These are phyloP conservation scores for Eilema sororculum DNA, from an alignment of 2,888 invertebrate genomes.

Conservation along the genomic window DNA sequence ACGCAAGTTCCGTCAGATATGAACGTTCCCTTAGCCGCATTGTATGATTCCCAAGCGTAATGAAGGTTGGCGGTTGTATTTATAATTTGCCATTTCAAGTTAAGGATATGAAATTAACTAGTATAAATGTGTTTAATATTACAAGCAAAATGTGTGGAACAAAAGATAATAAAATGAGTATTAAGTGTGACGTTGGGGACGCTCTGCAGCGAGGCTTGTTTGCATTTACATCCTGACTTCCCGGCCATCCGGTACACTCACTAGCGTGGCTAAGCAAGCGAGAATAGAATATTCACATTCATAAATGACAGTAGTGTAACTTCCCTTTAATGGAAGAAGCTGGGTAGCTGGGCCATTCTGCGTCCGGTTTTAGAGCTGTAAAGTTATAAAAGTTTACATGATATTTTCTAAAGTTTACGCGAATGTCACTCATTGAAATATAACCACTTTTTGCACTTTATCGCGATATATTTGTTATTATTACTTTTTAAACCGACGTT, in stretches of 20 bases:
- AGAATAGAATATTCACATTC: slow-evolving; percentile 2
- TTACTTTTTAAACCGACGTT: too few relatives aligned
- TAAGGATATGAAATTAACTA: background rate
- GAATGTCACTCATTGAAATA: too few relatives aligned
- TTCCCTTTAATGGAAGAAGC: background rate
- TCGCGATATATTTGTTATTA: too few relatives aligned
- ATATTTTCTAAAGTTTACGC: too few relatives aligned
- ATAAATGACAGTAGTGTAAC: background rate
- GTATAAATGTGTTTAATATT: slow-evolving; percentile 1
- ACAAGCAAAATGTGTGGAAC: background rate
- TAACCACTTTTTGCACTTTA: too few relatives aligned
- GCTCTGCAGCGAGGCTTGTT: background rate
- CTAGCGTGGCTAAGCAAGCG: background rate
- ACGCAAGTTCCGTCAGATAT: too few relatives aligned
- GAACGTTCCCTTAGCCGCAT: too few relatives aligned
- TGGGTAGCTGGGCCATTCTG: background rate
- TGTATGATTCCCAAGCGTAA: background rate
- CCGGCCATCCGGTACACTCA: background rate
- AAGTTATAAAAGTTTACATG: too few relatives aligned
- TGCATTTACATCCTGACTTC: background rate
- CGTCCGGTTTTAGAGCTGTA: background rate
- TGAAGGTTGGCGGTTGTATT: background rate
- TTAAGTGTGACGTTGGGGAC: background rate
- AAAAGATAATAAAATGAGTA: slow-evolving; percentile 1
- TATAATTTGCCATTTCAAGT: background rate